Evolutionary conservation across 2,888 invertebrate species (phyloP), one percentile per base, ranked within the genome.

Genomic region (Melitaea athalia): DNA sequence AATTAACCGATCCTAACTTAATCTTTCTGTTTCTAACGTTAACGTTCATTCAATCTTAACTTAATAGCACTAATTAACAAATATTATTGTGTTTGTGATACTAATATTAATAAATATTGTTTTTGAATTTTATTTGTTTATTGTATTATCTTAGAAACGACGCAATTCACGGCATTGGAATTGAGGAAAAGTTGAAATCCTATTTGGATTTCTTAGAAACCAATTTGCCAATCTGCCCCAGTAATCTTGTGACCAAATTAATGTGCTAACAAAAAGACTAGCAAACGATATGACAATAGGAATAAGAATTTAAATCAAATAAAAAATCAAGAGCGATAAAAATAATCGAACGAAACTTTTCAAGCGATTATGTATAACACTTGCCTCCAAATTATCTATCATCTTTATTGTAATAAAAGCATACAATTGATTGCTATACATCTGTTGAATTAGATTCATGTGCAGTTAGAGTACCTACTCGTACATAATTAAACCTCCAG

Each of bases 1-100:
- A 65, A 63, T 17, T 62, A 53, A 67, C 64, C 59, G 60, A 47
- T 45, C 33, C 53, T 55, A 6, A 33, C 7, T 55, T 55, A 14
- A 55, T 55, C 43, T 5, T 15, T 42, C 11, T 43, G 15, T 42
- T 15, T n/a, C 14, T 57, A 24, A 15, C 5, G n/a, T 10, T 38
- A 11, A 42, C 8, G 3, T 17, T 45, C 12, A 38, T 7, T 38
- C 8, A 38, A 38, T 38, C 38, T 8, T 38, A 38, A 38, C 4
- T 38, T 7, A 38, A 7, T 38, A 7, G 38, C 0, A 5, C 8
- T 38, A 38, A 24, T 24, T 24, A 24, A 24, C 24, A 24, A 24
- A 24, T 24, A 24, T 24, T 1, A 24, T 24, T 24, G 24, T 24
- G 24, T 24, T 24, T 24, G 24, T 24, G 24, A 24, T 24, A 24